Evolutionary conservation across 1,140 invertebrate species (phyloP), one percentile per base, ranked within the genome.

Genomic region (Drosophila mojavensis): DNA sequence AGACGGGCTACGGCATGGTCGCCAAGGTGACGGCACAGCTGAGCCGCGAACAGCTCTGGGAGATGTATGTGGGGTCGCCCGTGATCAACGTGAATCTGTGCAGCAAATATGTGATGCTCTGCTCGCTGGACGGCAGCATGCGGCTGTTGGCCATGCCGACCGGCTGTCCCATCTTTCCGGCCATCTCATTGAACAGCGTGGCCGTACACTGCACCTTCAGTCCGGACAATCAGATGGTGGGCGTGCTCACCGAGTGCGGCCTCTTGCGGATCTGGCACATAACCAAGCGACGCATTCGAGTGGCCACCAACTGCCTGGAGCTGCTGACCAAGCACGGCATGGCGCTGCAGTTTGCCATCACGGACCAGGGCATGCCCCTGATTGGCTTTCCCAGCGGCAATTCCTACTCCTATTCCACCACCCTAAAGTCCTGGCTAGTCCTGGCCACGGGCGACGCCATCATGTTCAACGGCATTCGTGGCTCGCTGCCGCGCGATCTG

Each of bases 71-170:
- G 24, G 92, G 92, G 1, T 92, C 92, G 20, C 88, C 91, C 9
- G 65, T 92, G 43, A 78, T 90, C 6, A 92, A 90, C 66, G 88
- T 91, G 43, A 90, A 91, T 79, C 77, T 92, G 39, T 92, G 90
- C 48, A 66, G 69, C 1, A 92, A 92, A 60, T 92, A 90, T 47
- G 88, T 81, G 13, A 81, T 92, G 78, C 56, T 92, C 20, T 90
- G 91, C 62, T 88, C 88, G 17, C 65, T 91, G 30, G 91, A 92
- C 59, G 88, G 91, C 24, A 90, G 84, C 30, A 65, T 92, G 63
- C 80, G 92, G 9, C 66, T 92, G 11, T 48, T 92, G 10, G 41
- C 80, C 41, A 83, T 92, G 77, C 53, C 71, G 5, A 92, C 79
- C 7, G 92, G 92, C 26, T 79, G 60, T 7, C 63, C 81, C 0